Evolutionary conservation across 2,113 vertebrate genomes (phyloP).

Genomic region (Romanogobio albipinnatus): DNA sequence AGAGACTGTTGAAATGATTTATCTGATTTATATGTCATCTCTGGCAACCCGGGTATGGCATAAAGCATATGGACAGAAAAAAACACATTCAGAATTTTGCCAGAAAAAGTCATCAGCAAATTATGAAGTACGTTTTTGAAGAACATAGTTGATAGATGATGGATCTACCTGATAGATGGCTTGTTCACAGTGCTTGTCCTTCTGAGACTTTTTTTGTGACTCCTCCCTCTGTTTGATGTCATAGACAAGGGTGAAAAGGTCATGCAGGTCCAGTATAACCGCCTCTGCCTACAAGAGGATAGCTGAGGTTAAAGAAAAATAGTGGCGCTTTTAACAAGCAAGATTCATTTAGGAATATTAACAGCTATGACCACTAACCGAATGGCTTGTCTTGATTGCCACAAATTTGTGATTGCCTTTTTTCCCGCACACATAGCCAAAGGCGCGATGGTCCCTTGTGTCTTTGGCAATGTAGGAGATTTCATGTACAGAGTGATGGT

Average conservation of each 20-base stretch:
- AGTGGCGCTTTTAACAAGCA: not conserved
- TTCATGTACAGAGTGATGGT: slow-evolving; percentile 96
- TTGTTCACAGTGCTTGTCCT: slow-evolving; percentile 97
- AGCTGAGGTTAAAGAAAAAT: not conserved
- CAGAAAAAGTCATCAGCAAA: not conserved
- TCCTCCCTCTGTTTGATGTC: slow-evolving; percentile 98
- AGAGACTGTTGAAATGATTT: not conserved
- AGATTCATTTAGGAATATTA: not conserved
- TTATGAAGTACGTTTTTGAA: not conserved
- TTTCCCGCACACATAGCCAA: slow-evolving; percentile 95
- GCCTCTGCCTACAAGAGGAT: slow-evolving; percentile 84
- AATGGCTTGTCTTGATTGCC: slow-evolving; percentile 95
- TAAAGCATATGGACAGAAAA: not conserved
- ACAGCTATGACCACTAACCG: slow-evolving; percentile 77
- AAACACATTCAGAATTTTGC: not conserved
- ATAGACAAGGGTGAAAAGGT: slow-evolving; percentile 98
- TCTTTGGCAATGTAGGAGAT: slow-evolving; percentile 99
- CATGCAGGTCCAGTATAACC: slow-evolving; percentile 94
- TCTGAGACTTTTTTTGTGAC: slow-evolving; percentile 96
- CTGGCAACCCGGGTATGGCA: not conserved
- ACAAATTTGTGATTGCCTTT: slow-evolving; percentile 97
- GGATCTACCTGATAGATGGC: slow-evolving; percentile 93
- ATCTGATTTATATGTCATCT: not conserved
- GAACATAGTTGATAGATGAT: not conserved
- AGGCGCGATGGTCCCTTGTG: slow-evolving; percentile 94